Conservation (phyloP, 2,113 vertebrate species). For the Phalacrocorax carbo region DNA sequence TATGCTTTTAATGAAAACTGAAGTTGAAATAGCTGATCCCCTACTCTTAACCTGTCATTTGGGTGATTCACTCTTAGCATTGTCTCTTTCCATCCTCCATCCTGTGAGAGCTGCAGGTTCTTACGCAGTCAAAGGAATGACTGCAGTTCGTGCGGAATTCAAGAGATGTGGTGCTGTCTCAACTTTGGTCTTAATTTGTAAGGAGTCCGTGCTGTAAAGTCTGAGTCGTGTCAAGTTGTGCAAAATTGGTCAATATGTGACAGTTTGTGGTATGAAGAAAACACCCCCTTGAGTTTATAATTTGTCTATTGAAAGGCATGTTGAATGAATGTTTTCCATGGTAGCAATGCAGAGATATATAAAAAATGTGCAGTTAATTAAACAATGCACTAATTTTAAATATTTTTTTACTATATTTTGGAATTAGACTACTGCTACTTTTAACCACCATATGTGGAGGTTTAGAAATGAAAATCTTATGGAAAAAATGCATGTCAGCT, state of each 20-base stretch:
- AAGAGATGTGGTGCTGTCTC: background rate
- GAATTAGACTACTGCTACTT: background rate
- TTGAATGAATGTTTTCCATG: background rate
- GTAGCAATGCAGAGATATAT: background rate
- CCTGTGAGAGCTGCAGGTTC: background rate
- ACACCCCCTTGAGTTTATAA: background rate
- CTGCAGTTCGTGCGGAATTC: background rate
- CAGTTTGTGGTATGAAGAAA: background rate
- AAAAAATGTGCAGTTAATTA: background rate
- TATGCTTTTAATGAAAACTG: background rate
- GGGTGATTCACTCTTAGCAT: background rate
- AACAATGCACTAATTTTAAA: background rate
- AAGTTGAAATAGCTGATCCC: background rate
- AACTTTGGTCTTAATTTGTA: background rate
- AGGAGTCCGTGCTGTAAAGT: background rate
- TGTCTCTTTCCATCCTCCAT: background rate
- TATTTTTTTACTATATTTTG: background rate
- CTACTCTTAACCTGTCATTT: background rate
- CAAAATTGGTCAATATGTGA: fast-evolving
- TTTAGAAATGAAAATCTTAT: background rate
- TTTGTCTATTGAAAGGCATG: background rate
- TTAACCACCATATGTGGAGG: background rate
- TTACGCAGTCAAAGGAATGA: background rate
- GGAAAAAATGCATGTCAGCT: background rate
- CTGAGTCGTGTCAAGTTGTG: background rate